Base-by-base conservation (phyloP, 2,113 vertebrate genomes). In the Galemys pyrenaicus region DNA sequence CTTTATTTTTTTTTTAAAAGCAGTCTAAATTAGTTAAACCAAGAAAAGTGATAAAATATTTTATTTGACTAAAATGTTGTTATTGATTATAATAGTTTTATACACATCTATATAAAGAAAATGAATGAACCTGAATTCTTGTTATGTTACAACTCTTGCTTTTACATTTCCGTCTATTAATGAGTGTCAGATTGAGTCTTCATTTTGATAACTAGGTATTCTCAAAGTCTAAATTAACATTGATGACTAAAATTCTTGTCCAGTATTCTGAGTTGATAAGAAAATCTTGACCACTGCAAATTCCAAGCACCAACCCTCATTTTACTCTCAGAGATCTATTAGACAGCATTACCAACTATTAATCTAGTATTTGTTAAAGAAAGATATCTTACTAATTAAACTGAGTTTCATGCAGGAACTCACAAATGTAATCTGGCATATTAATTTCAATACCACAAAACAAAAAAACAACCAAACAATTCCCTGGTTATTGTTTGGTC, bases 21-120 rank as follows among this genome's bases (percentile, higher is more conserved):
- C 71, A 65, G 32, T 92, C 9, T 92, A 96, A 97, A 97, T 97
- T 97, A 96, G 71, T 97, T 97, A 65, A 88, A 81, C 9, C 2
- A 78, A 82, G 58, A 90, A 94, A 95, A 94, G 2, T 87, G 37
- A 95, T 78, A 89, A 95, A 97, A 92, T 92, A 83, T 19, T 97
- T 83, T 75, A 68, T 96, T 95, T 94, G 35, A 89, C 30, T 94
- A 37, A 92, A 95, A 87, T 73, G 9, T 87, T 97, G 65, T 67
- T 35, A 89, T 64, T 92, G 49, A n/a, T n/a, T 96, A 17, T 88
- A 83, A 65, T 82, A 54, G 54, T 56, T 20, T 22, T 56, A 20
- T 56, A 56, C 22, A 56, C 20, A 22, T 56, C 20, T 22, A 56
- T 22, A 22, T 22, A 89, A 89, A 92, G 5, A 85, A 62, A 95